Evolutionary conservation across 2,113 vertebrate genomes (phyloP).

Genomic region (Galbula dea): DNA sequence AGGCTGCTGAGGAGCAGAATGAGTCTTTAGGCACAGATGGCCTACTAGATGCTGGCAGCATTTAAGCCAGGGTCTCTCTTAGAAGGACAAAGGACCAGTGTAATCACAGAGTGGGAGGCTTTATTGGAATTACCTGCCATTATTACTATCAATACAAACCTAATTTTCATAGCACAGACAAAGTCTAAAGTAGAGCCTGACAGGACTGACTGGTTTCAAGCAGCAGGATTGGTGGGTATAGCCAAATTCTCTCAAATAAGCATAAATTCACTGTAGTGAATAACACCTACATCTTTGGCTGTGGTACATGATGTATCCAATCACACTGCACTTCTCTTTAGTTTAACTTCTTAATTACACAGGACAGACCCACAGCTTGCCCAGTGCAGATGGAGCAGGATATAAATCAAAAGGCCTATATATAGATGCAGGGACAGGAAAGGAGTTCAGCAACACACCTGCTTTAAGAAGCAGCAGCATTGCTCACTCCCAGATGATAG

Average conservation of each 20-base stretch:
- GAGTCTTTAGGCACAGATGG: not conserved
- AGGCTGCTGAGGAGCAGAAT: not conserved
- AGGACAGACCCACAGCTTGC: not conserved
- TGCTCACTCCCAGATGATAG: not conserved
- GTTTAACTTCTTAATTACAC: not conserved
- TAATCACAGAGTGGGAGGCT: not conserved
- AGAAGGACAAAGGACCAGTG: not conserved
- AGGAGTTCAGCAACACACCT: not conserved
- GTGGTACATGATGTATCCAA: not conserved
- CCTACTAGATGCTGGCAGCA: not conserved
- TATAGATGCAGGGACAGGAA: not conserved
- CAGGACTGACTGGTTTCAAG: not conserved
- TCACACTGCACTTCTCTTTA: not conserved
- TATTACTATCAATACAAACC: not conserved
- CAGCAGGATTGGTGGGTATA: not conserved
- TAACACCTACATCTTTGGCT: not conserved
- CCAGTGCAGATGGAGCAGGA: not conserved
- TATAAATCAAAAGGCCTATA: not conserved
- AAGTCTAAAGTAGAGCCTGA: not conserved
- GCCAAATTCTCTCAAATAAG: not conserved
- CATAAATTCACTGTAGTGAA: not conserved
- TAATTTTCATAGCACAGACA: not conserved
- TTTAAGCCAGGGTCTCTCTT: not conserved
- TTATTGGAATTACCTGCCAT: not conserved
- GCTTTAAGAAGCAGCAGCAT: not conserved